Evolutionary conservation across 2,113 vertebrate species (phyloP).

Genomic region (Grammomys surdaster): DNA sequence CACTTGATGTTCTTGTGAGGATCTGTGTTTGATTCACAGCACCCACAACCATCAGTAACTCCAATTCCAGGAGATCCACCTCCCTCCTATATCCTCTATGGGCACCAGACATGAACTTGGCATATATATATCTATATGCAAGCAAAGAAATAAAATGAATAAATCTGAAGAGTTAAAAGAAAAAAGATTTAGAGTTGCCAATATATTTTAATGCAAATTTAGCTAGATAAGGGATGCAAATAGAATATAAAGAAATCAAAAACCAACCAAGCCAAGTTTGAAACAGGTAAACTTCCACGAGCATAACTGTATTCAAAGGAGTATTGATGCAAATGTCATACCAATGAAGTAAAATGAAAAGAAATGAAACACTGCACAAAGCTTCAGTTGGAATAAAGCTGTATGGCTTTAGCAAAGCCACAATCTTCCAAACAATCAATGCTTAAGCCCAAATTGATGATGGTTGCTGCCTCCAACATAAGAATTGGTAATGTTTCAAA

Average conservation of each 20-base stretch:
- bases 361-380: not conserved
- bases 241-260: conserved; percentile 11
- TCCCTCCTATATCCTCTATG: no score
- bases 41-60: not conserved
- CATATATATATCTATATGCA: not conserved
- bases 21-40: not conserved
- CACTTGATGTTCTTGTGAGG: not conserved
- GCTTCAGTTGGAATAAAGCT: not conserved
- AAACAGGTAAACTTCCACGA: not conserved
- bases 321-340: not conserved
- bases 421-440: not conserved
- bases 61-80: not conserved
- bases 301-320: not conserved
- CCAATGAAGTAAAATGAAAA: conserved; percentile 21
- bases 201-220: not conserved
- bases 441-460: not conserved
- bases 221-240: not conserved
- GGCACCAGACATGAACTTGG: not conserved
- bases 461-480: not conserved
- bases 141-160: not conserved
- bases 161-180: not conserved
- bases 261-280: not conserved
- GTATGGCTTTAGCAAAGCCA: not conserved
- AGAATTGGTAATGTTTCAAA: not conserved
- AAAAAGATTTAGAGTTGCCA: no score